Percentiles rank a stretch among this genome's conserved stretches.
These are phyloP conservation scores for Thamnophis elegans DNA, from an alignment of 2,797 vertebrate genomes.

Conservation along the genomic window DNA sequence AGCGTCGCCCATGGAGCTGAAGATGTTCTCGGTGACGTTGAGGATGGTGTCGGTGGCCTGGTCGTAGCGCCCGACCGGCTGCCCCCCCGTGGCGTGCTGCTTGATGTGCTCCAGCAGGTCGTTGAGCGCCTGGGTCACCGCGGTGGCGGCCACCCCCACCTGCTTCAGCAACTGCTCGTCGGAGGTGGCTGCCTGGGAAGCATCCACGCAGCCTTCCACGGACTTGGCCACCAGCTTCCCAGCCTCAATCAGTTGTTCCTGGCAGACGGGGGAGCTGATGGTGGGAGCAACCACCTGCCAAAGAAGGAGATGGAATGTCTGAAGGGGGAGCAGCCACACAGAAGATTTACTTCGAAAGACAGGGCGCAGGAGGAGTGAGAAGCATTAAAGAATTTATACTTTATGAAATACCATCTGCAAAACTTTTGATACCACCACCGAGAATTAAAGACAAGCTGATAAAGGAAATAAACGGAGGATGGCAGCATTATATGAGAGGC, in stretches of 20 bases:
- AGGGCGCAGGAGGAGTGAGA: too few relatives aligned
- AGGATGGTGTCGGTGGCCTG: constrained; percentile 97
- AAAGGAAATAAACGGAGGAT: too few relatives aligned
- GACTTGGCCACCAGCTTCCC: constrained; percentile 95
- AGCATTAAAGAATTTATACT: too few relatives aligned
- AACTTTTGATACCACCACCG: too few relatives aligned
- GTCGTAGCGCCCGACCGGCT: constrained; percentile 90
- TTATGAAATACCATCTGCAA: too few relatives aligned
- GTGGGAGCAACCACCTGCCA: constrained; percentile 94
- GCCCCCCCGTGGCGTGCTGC: constrained; percentile 86
- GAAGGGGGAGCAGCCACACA: too few relatives aligned
- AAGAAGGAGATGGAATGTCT: too few relatives aligned
- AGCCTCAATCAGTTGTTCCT: constrained; percentile 94
- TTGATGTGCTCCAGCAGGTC: constrained; percentile 95
- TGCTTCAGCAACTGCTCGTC: constrained; percentile 92
- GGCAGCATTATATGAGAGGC: too few relatives aligned
- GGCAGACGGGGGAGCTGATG: constrained; percentile 95
- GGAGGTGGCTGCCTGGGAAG: constrained; percentile 87
- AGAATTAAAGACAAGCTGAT: too few relatives aligned
- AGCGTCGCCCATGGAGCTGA: constrained; percentile 97
- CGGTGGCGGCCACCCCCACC: constrained; percentile 88
- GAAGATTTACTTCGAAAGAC: too few relatives aligned
- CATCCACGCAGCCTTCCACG: constrained; percentile 92
- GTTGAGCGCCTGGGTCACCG: constrained; percentile 93
- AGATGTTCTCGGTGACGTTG: constrained; percentile 97